phyloP scores from a whole-genome alignment of 2,888 invertebrate species.

The Cheilosia variabilis region DNA sequence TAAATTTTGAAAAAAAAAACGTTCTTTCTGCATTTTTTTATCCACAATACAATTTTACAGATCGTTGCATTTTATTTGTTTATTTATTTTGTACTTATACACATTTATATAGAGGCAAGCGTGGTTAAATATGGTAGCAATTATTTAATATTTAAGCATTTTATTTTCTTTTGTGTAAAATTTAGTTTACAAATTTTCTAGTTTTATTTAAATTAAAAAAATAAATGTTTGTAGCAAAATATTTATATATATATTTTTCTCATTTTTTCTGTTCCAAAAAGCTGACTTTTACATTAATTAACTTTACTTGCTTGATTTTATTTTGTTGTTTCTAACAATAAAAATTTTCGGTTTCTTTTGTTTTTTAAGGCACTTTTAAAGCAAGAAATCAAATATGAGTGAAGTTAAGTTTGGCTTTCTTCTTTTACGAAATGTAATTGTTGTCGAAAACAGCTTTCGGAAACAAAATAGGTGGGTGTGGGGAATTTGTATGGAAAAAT shows the following conservation, averaged over 20 bases:
- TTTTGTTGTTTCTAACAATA: conserved; percentile 18
- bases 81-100: conserved; percentile 67
- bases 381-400: conserved; percentile 57
- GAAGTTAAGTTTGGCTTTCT: background rate
- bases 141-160: conserved; percentile 22
- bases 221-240: conserved; percentile 67
- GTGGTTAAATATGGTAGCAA: conserved; percentile 62
- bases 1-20: background rate
- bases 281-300: conserved; percentile 26
- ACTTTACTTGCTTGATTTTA: background rate
- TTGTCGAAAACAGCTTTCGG: conserved; percentile 17
- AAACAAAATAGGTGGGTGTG: background rate
- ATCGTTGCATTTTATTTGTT: conserved; percentile 6
- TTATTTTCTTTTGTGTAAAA: conserved; percentile 39
- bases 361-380: conserved; percentile 73
- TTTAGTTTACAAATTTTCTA: conserved; percentile 12
- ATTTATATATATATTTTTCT: conserved; percentile 39
- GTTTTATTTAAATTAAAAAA: conserved; percentile 38
- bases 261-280: conserved; percentile 27
- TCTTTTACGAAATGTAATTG: conserved; percentile 8
- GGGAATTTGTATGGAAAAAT: too few relatives aligned
- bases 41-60: conserved; percentile 20
- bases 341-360: conserved; percentile 9
- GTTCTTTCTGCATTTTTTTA: background rate
- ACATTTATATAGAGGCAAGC: conserved; percentile 75